Conservation (phyloP, 2,113 vertebrate genomes). For the Otocyon megalotis region DNA sequence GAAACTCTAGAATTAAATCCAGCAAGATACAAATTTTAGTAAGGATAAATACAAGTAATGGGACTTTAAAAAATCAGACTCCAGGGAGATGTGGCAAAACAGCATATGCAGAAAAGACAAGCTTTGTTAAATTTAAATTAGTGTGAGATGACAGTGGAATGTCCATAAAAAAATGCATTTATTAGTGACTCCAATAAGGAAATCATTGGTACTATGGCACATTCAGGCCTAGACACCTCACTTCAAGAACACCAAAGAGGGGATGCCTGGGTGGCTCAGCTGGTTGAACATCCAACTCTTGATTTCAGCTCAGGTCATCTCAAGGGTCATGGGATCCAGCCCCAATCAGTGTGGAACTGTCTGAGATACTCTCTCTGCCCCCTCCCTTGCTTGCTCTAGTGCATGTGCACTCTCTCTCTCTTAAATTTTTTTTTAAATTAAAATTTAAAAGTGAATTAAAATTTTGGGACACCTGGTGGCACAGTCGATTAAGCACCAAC, state of each 20-base stretch:
- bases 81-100: constrained; percentile 10
- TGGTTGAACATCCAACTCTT: neutral
- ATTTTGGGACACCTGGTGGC: neutral
- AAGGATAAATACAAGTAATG: neutral
- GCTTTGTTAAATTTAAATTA: neutral
- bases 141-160: neutral
- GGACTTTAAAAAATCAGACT: neutral
- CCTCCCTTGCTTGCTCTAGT: neutral
- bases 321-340: neutral
- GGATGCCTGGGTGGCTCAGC: neutral
- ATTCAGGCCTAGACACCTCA: neutral
- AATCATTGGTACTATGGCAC: neutral
- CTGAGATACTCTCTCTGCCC: neutral
- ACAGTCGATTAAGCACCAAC: fast-evolving
- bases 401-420: neutral
- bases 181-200: neutral
- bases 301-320: neutral
- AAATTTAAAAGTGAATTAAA: neutral
- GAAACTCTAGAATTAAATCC: constrained; percentile 13
- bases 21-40: constrained; percentile 53
- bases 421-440: neutral
- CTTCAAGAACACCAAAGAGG: neutral
- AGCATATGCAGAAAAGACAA: neutral
- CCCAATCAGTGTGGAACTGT: neutral
- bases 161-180: neutral